phyloP scores from a whole-genome alignment of 2,113 vertebrate species.

The Stegastes partitus region DNA sequence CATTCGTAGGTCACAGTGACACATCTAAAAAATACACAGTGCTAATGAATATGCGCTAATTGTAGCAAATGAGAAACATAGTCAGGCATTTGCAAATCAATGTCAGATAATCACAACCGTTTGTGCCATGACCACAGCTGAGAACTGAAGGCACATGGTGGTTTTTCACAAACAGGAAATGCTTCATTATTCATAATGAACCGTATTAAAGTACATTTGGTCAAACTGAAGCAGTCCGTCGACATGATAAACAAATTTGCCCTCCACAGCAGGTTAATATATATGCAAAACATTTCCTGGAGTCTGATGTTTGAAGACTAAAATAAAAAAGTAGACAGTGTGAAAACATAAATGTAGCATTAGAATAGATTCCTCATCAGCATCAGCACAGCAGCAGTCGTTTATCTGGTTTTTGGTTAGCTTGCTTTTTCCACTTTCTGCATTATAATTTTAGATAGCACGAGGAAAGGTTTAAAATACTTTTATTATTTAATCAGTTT shows the following conservation, averaged over 20 bases:
- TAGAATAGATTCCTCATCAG: slow-evolving; percentile 9
- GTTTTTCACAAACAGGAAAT: slow-evolving; percentile 32
- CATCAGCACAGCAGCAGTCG: not conserved
- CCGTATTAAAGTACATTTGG: not conserved
- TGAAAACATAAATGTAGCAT: slow-evolving; percentile 2
- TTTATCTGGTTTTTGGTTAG: slow-evolving; percentile 1
- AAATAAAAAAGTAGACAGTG: not conserved
- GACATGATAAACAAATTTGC: not conserved
- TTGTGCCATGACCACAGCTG: not conserved
- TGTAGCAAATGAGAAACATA: not conserved
- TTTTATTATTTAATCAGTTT: slow-evolving; percentile 33
- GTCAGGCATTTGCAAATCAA: not conserved
- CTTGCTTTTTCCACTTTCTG: slow-evolving; percentile 10
- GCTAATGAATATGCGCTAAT: slow-evolving; percentile 1
- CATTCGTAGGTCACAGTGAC: slow-evolving; percentile 18
- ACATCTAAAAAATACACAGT: not conserved
- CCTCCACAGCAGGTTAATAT: not conserved
- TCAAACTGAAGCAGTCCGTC: slow-evolving; percentile 8
- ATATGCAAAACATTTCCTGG: not conserved
- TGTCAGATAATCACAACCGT: slow-evolving; percentile 5
- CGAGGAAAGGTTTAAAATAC: slow-evolving; percentile 9
- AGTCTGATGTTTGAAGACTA: slow-evolving; percentile 3
- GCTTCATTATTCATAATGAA: slow-evolving; percentile 13
- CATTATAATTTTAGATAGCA: not conserved
- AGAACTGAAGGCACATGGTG: not conserved